Evolutionary conservation across 2,113 vertebrate genomes (phyloP), one percentile per base, ranked within the genome.

Genomic region (Girardinichthys multiradiatus): DNA sequence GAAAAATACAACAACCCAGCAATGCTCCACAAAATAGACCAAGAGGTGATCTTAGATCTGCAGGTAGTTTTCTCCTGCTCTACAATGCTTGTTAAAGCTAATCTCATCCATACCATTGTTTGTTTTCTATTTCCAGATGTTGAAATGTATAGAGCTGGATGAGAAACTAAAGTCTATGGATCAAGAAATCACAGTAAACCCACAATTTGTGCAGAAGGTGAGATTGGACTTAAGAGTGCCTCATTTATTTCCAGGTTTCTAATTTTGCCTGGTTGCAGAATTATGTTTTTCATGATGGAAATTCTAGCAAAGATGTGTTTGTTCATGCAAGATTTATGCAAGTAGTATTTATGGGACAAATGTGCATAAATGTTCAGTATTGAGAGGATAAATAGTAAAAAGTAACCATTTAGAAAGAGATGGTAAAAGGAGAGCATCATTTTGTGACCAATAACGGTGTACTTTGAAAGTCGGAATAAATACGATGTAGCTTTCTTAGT

Each of bases 1-100:
- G 98, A 99, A 90, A 99, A 99, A 91, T 99, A 99, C 59, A 99
- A 99, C 92, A 99, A 99, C 91, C 98, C 98, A 62, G 98, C 97
- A 75, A 99, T 99, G 98, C 98, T 99, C 87, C 98, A 99, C 93
- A 98, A 98, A 95, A 99, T 99, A 51, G 98, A 99, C 92, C 98
- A 99, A 92, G 98, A 99, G 97, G 98, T 98, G 91, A 93, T 6
- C 27, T 15, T 24, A 1, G 0, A 28, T 57, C 3, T 35, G 12
- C 27, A 7, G 14, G 15, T 17, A 8, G 48, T 54, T n/a, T 54
- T 15, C 4, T 26, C 19, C 4, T 12, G 2, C 30, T 62, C 33
- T 54, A 3, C 6, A 11, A n/a, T 7, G 0, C 30, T 17, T 2
- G 45, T 28, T n/a, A 0, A 65, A 31, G 29, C 37, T 0, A 0